A percentile compares a stretch with the other conserved stretches of the same genome.
Evolutionary conservation across 2,888 invertebrate genomes (phyloP).

Genomic region (Romanomermis culicivorax): DNA sequence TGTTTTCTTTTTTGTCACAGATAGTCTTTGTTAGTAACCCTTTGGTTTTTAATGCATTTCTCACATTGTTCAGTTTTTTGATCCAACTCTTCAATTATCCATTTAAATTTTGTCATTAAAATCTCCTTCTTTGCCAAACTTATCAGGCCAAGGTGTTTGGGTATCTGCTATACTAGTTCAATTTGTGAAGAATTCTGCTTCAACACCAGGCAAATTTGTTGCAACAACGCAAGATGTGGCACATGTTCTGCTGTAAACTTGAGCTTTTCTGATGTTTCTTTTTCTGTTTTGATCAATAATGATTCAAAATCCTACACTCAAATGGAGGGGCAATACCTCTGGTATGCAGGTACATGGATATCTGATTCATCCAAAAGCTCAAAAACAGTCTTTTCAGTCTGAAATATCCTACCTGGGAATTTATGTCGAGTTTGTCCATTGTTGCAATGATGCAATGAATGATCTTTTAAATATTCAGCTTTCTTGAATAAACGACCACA

Average conservation of each 20-base stretch:
- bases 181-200: background rate
- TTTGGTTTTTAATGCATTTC: background rate
- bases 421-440: background rate
- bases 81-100: background rate
- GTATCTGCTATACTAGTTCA: background rate
- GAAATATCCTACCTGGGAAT: background rate
- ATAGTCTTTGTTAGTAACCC: background rate
- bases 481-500: background rate
- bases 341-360: background rate
- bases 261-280: background rate
- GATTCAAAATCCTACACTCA: constrained; percentile 5
- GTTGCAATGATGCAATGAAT: background rate
- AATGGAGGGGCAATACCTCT: background rate
- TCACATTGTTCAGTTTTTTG: background rate
- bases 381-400: background rate
- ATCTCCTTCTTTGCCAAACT: background rate
- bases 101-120: background rate
- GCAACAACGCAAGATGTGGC: background rate
- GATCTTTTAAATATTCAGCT: background rate
- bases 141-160: background rate
- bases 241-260: background rate
- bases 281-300: background rate
- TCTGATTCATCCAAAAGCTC: background rate
- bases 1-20: background rate
- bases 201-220: constrained; percentile 2